Evolutionary conservation across 1,140 invertebrate genomes (phyloP).

Genomic region (Panonychus citri): DNA sequence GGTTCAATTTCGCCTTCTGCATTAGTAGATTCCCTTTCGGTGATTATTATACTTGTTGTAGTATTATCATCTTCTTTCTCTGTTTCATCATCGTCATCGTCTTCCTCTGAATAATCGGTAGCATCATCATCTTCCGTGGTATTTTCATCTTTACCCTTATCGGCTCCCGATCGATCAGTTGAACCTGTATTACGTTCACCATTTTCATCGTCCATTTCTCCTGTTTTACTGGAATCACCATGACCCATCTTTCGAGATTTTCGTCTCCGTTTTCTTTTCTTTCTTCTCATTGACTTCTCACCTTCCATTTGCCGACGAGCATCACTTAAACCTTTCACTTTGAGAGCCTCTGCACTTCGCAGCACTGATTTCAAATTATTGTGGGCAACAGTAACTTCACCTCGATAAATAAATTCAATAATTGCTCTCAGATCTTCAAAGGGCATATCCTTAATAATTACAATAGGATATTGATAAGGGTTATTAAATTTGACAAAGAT

Average conservation of each 20-base stretch:
- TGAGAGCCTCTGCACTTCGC: constrained; percentile 65
- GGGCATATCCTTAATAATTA: constrained; percentile 72
- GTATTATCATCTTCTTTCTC: background rate
- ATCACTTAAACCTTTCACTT: constrained; percentile 73
- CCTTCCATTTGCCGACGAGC: background rate
- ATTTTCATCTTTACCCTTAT: background rate
- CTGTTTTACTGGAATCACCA: background rate
- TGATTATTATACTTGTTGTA: background rate
- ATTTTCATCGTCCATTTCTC: background rate
- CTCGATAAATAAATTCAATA: constrained; percentile 83
- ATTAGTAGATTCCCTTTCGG: background rate
- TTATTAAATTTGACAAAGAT: constrained; percentile 32
- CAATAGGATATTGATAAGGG: constrained; percentile 63
- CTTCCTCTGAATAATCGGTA: background rate
- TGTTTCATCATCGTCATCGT: background rate
- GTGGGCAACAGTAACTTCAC: constrained; percentile 76
- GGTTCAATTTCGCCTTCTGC: constrained; percentile 1
- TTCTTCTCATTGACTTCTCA: background rate
- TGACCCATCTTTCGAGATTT: background rate
- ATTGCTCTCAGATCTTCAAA: constrained; percentile 69
- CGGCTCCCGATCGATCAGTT: background rate
- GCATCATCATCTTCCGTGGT: background rate
- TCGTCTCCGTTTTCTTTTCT: background rate
- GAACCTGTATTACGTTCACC: background rate
- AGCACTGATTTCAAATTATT: constrained; percentile 63